A percentile compares a stretch with the other conserved stretches of the same genome.
Conservation (phyloP, 2,113 vertebrate species). For the Microtus oregoni region DNA sequence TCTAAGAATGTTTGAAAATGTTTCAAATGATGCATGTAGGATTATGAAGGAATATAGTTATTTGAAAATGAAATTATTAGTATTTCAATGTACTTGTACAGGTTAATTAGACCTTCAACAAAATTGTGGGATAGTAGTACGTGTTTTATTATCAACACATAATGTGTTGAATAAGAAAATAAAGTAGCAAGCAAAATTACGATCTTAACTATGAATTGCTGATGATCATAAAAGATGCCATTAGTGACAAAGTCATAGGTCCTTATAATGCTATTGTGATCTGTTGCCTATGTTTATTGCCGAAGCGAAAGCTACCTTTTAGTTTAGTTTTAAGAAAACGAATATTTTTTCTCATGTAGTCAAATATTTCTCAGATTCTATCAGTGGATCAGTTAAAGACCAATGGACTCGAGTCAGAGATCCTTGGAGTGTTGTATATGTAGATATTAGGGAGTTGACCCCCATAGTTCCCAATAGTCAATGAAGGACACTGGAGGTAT, state of each 20-base stretch:
- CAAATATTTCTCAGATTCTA: conserved; percentile 9
- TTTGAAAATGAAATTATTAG: conserved; percentile 31
- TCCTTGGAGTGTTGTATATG: not conserved
- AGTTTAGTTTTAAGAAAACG: conserved; percentile 33
- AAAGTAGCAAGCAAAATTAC: conserved; percentile 25
- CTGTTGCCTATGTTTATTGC: conserved; percentile 18
- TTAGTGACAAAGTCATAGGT: conserved; percentile 21
- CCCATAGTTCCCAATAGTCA: not conserved
- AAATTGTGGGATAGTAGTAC: not conserved
- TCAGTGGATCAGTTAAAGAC: not conserved
- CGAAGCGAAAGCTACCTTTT: conserved; percentile 26
- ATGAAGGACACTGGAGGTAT: not conserved
- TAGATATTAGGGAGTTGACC: not conserved
- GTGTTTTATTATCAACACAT: conserved; percentile 27
- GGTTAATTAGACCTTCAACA: conserved; percentile 54
- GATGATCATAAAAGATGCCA: conserved; percentile 13
- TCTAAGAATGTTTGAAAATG: conserved; percentile 50
- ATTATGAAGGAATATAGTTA: conserved; percentile 52
- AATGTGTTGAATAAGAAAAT: conserved; percentile 54
- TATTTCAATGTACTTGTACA: conserved; percentile 14
- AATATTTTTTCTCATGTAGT: not conserved
- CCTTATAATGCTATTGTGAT: conserved; percentile 13
- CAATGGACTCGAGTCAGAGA: not conserved
- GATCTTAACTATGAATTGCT: conserved; percentile 26
- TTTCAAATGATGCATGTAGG: conserved; percentile 29